phyloP scores from a whole-genome alignment of 2,113 vertebrate species.

The Opisthocomus hoazin region DNA sequence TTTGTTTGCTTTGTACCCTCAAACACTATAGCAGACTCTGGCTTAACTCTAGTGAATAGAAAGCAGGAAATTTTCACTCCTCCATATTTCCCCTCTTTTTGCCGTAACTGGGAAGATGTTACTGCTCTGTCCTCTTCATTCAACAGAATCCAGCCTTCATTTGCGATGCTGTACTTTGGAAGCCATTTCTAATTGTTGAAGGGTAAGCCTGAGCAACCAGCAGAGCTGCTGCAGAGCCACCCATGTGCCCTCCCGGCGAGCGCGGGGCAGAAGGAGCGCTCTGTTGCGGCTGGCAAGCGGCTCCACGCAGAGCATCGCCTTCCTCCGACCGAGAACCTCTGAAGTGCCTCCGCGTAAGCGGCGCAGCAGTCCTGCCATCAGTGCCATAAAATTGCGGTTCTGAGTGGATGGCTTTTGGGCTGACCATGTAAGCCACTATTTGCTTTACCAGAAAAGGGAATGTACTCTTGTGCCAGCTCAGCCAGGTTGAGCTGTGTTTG shows the following conservation, averaged over 20 bases:
- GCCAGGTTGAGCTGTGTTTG: neutral
- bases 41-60: neutral
- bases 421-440: neutral
- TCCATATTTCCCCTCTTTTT: neutral
- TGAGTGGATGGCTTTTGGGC: neutral
- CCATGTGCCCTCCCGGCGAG: neutral
- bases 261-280: neutral
- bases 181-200: neutral
- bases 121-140: neutral
- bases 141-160: slow-evolving; percentile 20
- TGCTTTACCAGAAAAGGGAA: neutral
- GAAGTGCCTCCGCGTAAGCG: neutral
- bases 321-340: neutral
- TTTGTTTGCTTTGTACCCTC: neutral
- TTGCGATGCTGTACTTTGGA: neutral
- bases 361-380: neutral
- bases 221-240: neutral
- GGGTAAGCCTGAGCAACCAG: neutral
- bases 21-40: neutral
- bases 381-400: neutral
- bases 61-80: neutral
- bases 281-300: neutral
- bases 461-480: neutral
- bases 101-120: neutral
- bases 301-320: neutral